phyloP scores from a whole-genome alignment of 2,888 invertebrate species.

The Nymphalis c-album region DNA sequence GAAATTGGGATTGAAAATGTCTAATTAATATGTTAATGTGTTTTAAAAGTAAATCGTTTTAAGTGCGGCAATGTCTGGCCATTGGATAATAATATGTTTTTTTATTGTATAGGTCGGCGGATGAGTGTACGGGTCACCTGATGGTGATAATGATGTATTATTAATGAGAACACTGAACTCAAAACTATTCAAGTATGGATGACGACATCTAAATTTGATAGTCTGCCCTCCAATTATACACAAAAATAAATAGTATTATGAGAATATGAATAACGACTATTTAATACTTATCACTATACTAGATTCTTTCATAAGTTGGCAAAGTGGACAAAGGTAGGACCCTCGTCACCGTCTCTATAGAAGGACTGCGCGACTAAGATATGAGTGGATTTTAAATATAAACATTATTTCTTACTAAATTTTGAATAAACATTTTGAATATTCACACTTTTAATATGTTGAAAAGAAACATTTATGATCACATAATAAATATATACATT shows the following conservation, averaged over 20 bases:
- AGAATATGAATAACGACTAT: slow-evolving; percentile 11
- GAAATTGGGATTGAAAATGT: too few species aligned
- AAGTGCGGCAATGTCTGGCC: too few species aligned
- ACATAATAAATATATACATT: too few species aligned
- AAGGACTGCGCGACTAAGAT: slow-evolving; percentile 28
- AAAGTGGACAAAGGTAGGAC: slow-evolving; percentile 36
- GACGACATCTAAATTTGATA: neutral
- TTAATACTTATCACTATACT: slow-evolving; percentile 13
- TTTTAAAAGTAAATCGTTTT: too few species aligned
- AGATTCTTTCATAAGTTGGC: slow-evolving; percentile 28
- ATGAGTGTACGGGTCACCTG: too few species aligned
- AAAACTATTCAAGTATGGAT: too few species aligned
- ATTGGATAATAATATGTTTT: too few species aligned
- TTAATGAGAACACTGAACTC: neutral
- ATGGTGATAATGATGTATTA: neutral
- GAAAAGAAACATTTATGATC: too few species aligned
- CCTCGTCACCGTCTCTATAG: slow-evolving; percentile 33
- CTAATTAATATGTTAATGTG: too few species aligned
- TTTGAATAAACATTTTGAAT: neutral
- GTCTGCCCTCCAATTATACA: neutral
- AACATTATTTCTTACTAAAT: slow-evolving; percentile 1
- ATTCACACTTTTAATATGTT: slow-evolving; percentile 1
- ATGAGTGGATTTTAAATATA: slow-evolving; percentile 19
- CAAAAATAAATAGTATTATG: neutral
- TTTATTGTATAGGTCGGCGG: too few species aligned